Base-by-base conservation (phyloP, 2,888 invertebrate genomes). In the Dilophus febrilis region DNA sequence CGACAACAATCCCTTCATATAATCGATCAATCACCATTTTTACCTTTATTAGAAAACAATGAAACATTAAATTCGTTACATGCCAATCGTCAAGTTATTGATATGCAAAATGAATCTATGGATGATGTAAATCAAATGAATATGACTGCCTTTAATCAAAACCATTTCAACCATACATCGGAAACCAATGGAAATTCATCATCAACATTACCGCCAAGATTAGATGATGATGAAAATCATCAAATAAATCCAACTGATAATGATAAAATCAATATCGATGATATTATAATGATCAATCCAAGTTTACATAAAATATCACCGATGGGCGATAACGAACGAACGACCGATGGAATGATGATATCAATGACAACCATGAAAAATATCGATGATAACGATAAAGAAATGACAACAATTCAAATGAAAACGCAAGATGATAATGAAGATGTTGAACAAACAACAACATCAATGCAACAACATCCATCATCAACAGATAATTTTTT, bases 21-120 rank as follows among this genome's bases (percentile, higher is more conserved):
- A 3, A 22, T 34, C 3, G 43, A 44, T 29, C 43, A 43, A 36
- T 45, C 46, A 14, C 77, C 77, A 5, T 77, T 76, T 51, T 57
- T 77, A 48, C 74, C 77, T 7, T 77, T 76, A 51, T 64, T 70
- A 14, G 74, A 74, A 54, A 74, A 67, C 46, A 68, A 74, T 50
- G 72, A 70, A 48, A 67, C 65, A 12, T 66, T 72, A 2, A 69
- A 70, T 50, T 72, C 69, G 50, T 56, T 73, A n/a, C 69, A 70
- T 55, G 67, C 69, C 48, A 71, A 67, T 2, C 65, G 67, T 49
- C 67, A 68, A n/a, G 33, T n/a, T 12, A 50, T 68, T 38, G 66
- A 67, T 45, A 60, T 60, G 2, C 38, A 42, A n/a, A 45, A 45
- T 31, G 43, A 43, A 12, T 44, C 42, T n/a, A 43, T 43, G 4